phyloP scores from a whole-genome alignment of 92 coral and sea anemone species.

The Chrysogorgia sp. region DNA sequence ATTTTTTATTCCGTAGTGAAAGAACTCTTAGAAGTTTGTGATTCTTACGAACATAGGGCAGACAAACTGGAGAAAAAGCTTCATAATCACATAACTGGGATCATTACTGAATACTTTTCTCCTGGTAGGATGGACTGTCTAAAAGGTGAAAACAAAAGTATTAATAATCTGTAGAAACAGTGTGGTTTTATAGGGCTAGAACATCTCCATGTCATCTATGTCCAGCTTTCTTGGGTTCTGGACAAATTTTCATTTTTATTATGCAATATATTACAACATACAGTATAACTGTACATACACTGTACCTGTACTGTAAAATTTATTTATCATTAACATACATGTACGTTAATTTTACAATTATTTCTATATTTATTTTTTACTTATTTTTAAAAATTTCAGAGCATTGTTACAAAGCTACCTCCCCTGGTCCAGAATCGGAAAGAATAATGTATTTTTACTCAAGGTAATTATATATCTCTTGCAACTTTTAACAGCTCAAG shows the following conservation, averaged over 20 bases:
- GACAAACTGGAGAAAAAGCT: slow-evolving; percentile 86
- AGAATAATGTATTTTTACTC: slow-evolving; percentile 90
- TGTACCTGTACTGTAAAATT: neutral
- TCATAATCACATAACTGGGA: slow-evolving; percentile 74
- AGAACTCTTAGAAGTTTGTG: slow-evolving; percentile 82
- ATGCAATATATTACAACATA: no score
- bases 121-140: slow-evolving; percentile 94
- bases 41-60: slow-evolving; percentile 81
- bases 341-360: neutral
- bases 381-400: slow-evolving; percentile 48
- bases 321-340: neutral
- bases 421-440: slow-evolving; percentile 94
- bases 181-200: neutral
- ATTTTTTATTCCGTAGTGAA: slow-evolving; percentile 60
- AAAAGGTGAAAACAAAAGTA: slow-evolving; percentile 70
- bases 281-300: neutral
- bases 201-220: neutral
- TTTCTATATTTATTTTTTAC: neutral
- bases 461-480: slow-evolving; percentile 54
- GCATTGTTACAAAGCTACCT: slow-evolving; percentile 81
- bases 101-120: slow-evolving; percentile 69
- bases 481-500: neutral
- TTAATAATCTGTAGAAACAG: neutral
- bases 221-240: no score
- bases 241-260: neutral